These are phyloP conservation scores for Odontocolon sp. DNA, from an alignment of 2,888 invertebrate genomes.

Conservation along the genomic window DNA sequence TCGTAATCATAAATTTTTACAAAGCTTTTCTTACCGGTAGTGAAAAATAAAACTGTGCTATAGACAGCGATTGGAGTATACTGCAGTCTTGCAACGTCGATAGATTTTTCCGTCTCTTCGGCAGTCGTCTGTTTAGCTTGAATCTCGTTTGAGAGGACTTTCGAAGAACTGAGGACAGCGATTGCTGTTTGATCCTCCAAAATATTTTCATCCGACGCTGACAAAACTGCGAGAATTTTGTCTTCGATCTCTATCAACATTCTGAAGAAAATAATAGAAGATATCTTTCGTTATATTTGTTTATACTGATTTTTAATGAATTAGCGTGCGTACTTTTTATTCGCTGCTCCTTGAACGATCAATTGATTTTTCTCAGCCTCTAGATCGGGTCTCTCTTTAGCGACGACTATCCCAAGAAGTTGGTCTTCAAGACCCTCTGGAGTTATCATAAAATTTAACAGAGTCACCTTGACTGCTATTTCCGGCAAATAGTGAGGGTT, in stretches of 20 bases:
- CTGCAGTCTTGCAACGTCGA: constrained; percentile 91
- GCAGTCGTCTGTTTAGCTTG: constrained; percentile 94
- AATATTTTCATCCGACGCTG: constrained; percentile 89
- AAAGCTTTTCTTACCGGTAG: constrained; percentile 87
- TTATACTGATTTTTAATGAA: too few relatives aligned
- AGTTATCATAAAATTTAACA: constrained; percentile 98
- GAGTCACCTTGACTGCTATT: constrained; percentile 94
- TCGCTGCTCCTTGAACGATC: constrained; percentile 94
- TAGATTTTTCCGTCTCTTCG: constrained; percentile 94
- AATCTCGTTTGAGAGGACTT: constrained; percentile 94
- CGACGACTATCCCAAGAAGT: constrained; percentile 94
- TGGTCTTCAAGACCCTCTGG: constrained; percentile 94
- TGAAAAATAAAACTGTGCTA: constrained; percentile 95
- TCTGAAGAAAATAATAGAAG: constrained; percentile 77
- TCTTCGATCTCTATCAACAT: constrained; percentile 94
- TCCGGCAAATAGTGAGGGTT: constrained; percentile 98
- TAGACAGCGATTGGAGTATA: constrained; percentile 95
- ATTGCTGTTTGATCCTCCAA: constrained; percentile 97
- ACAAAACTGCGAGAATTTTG: constrained; percentile 91
- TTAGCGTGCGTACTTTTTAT: constrained; percentile 82
- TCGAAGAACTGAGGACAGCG: constrained; percentile 92
- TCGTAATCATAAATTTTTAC: too few relatives aligned
- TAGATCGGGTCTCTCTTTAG: constrained; percentile 94
- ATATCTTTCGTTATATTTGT: background rate
- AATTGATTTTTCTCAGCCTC: constrained; percentile 95